A percentile compares a stretch with the other conserved stretches of the same genome.
Evolutionary conservation across 2,113 vertebrate species (phyloP).

Genomic region (Dicrurus megarhynchus): DNA sequence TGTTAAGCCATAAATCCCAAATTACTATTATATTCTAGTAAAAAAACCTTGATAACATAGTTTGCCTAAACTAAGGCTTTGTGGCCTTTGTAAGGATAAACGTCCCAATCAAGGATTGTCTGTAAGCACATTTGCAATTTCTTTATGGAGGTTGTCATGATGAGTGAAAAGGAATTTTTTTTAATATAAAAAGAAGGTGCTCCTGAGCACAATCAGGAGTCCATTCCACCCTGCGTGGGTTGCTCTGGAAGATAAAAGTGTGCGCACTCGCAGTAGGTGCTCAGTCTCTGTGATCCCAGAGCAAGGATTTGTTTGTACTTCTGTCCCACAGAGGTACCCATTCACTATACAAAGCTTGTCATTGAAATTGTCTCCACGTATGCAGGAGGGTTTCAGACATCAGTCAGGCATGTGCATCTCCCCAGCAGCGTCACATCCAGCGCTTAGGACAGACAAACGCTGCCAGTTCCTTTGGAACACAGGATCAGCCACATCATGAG

Average conservation of each 20-base stretch:
- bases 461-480: not conserved
- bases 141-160: not conserved
- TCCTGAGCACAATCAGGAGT: not conserved
- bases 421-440: accelerated
- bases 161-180: not conserved
- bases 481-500: not conserved
- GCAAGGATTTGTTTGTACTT: not conserved
- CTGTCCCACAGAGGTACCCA: not conserved
- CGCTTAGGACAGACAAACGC: not conserved
- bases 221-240: accelerated
- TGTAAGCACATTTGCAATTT: not conserved
- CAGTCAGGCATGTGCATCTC: not conserved
- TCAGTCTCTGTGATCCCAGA: not conserved
- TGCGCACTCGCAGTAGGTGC: not conserved
- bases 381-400: not conserved
- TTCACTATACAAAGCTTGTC: not conserved
- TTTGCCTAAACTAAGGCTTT: slow-evolving; percentile 1
- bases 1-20: slow-evolving; percentile 45
- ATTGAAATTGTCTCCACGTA: not conserved
- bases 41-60: not conserved
- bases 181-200: not conserved
- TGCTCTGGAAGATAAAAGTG: not conserved
- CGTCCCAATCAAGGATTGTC: not conserved
- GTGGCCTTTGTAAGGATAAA: not conserved
- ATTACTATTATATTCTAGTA: not conserved